Conservation (phyloP, 1,140 invertebrate genomes). For the Pantala flavescens region DNA sequence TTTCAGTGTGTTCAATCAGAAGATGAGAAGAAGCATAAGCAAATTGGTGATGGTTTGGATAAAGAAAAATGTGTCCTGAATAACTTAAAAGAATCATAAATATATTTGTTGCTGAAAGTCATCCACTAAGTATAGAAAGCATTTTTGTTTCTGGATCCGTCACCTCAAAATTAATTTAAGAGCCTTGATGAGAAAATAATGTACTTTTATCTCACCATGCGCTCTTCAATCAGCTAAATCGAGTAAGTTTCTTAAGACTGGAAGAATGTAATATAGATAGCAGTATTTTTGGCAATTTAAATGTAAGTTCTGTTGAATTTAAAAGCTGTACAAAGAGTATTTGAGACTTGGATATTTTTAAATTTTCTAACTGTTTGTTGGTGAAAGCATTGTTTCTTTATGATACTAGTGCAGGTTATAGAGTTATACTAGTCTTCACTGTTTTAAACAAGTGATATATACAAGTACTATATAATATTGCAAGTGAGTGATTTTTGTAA, state of each 20-base stretch:
- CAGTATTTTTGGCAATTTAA: not conserved
- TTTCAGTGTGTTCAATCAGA: not conserved
- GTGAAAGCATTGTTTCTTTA: not conserved
- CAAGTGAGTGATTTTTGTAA: not conserved
- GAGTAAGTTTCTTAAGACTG: not conserved
- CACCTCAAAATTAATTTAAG: not conserved
- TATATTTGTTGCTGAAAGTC: not conserved
- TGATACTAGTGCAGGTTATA: not conserved
- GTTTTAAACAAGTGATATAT: not conserved
- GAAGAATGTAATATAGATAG: not conserved
- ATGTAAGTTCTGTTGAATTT: not conserved
- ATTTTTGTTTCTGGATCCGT: not conserved
- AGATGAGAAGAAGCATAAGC: not conserved
- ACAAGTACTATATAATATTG: not conserved
- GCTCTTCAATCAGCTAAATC: not conserved
- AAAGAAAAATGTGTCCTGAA: not conserved
- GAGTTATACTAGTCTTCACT: not conserved
- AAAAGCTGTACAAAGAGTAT: not conserved
- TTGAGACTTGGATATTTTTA: not conserved
- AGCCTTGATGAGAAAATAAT: not conserved
- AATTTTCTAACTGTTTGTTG: constrained; percentile 1
- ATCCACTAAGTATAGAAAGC: not conserved
- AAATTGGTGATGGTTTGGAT: not conserved
- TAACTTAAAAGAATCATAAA: not conserved
- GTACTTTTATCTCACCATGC: not conserved